Evolutionary conservation across 2,797 vertebrate genomes (phyloP).

Genomic region (Chaunax sp.): DNA sequence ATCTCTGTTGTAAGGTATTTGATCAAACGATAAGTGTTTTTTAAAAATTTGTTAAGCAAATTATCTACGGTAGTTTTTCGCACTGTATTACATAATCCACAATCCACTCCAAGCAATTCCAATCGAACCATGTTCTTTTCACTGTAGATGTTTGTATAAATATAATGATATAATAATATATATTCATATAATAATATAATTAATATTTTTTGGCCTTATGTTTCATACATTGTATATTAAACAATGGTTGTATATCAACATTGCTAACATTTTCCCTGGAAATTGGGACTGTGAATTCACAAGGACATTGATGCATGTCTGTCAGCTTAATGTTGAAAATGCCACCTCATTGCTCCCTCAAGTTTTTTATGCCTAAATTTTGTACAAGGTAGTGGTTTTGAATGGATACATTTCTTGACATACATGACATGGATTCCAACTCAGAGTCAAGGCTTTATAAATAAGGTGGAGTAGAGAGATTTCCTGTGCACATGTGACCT

Average conservation of each 20-base stretch:
- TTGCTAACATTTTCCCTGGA: neutral
- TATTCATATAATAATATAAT: too few species aligned
- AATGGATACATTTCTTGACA: neutral
- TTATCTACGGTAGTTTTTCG: too few species aligned
- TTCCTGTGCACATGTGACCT: slow-evolving; percentile 29
- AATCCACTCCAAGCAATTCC: too few species aligned
- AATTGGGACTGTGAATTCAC: neutral
- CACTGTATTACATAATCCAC: too few species aligned
- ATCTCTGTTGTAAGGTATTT: neutral
- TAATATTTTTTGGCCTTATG: neutral
- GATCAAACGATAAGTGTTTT: neutral
- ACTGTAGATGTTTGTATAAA: neutral
- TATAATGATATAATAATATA: too few species aligned
- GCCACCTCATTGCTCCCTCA: neutral
- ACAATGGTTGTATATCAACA: neutral
- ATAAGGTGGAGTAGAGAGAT: neutral
- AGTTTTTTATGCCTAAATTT: neutral
- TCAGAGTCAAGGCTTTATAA: neutral
- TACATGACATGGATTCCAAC: neutral
- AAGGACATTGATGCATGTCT: neutral
- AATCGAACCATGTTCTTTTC: neutral
- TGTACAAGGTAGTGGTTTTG: neutral
- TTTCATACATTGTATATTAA: neutral
- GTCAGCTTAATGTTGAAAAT: neutral
- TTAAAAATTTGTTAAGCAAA: too few species aligned